Evolutionary conservation across 2,113 vertebrate species (phyloP), one percentile per base, ranked within the genome.

Genomic region (Catharus fuscescens): DNA sequence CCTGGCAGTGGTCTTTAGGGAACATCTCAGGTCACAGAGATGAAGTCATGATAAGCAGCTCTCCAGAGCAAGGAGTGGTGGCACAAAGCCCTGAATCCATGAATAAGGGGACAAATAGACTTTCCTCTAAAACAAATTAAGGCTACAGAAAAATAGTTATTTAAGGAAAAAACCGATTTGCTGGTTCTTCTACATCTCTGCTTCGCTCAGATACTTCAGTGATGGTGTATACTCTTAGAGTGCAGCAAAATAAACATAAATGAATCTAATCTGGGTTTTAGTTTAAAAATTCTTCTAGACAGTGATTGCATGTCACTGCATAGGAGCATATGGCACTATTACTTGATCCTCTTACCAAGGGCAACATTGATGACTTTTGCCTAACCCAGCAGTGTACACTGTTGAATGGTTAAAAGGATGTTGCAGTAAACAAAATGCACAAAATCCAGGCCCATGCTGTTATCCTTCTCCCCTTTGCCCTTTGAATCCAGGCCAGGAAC

Each of bases 271-370:
- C 53, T 76, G 50, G 8, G 86, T 90, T 88, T 60, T 45, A 73
- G 18, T 74, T 83, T 70, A 67, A 48, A 88, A 92, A 88, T 64
- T 78, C 69, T 81, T 93, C 32, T 20, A 60, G 64, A 42, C 48
- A 69, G 29, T 57, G 77, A 76, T 25, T 92, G 78, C 70, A 88
- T 84, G 85, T 53, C 80, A 71, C 72, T 90, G 25, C 56, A 38
- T 26, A 50, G 79, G 72, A 94, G 14, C 92, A 95, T 95, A 86
- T 90, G 92, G 82, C 50, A 47, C 65, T 45, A 84, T 73, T 81
- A 88, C 69, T 94, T 93, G 76, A 96, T 96, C 95, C 86, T 90
- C 90, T 96, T 96, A 96, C 57, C 85, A 61, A 83, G 69, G 86
- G 62, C 80, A 88, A 56, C 10, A 10, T 71, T 92, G 88, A 95